phyloP scores from a whole-genome alignment of 2,797 vertebrate species.

The Spheniscus humboldti region DNA sequence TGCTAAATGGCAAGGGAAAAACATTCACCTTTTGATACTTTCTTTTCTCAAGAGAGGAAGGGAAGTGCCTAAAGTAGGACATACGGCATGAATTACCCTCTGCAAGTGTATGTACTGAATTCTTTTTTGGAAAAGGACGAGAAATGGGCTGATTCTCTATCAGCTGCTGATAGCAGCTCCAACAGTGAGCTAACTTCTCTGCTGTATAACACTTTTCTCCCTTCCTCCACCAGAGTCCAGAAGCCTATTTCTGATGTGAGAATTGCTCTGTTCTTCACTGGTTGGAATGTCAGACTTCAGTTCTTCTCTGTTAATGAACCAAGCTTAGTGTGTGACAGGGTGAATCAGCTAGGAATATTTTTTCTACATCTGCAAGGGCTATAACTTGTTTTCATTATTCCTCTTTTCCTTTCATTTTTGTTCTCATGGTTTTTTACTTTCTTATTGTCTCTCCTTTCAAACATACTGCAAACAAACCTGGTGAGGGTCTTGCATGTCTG shows the following conservation, averaged over 20 bases:
- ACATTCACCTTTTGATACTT: not conserved
- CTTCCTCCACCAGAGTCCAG: not conserved
- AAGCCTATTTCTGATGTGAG: not conserved
- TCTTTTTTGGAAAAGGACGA: not conserved
- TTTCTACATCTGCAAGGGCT: not conserved
- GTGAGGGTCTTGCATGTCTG: not conserved
- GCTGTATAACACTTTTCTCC: not conserved
- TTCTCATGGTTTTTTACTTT: not conserved
- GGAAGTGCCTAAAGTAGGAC: not conserved
- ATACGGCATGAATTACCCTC: not conserved
- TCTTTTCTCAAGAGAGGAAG: not conserved
- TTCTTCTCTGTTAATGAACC: not conserved
- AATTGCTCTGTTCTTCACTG: not conserved
- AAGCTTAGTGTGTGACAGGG: not conserved
- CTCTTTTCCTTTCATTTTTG: not conserved
- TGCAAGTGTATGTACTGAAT: not conserved
- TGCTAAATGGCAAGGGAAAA: not conserved
- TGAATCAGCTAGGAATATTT: not conserved
- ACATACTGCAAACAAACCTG: not conserved
- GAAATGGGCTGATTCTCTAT: not conserved
- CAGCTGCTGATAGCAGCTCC: not conserved
- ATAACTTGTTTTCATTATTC: not conserved
- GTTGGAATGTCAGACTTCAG: not conserved
- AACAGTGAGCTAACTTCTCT: not conserved
- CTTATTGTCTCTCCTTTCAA: not conserved